These are phyloP conservation scores for Erpetoichthys calabaricus DNA, from an alignment of 2,797 vertebrate genomes.

Conservation along the genomic window DNA sequence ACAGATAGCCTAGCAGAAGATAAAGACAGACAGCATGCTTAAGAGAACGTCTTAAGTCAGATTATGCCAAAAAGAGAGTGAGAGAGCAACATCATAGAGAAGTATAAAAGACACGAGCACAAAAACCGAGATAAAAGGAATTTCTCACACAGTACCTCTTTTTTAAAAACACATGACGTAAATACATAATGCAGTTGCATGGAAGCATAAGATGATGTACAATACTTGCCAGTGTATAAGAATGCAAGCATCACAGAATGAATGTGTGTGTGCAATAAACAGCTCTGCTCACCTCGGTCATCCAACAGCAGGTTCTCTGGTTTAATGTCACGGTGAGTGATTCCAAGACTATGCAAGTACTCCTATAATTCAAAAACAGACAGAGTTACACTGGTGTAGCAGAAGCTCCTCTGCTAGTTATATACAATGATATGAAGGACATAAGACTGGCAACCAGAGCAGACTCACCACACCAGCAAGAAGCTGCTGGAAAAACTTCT, in stretches of 20 bases:
- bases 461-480: constrained; percentile 79
- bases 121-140: not conserved
- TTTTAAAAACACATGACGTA: not conserved
- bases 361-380: constrained; percentile 47
- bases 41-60: not conserved
- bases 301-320: constrained; percentile 90
- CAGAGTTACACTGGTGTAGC: not conserved
- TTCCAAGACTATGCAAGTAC: constrained; percentile 78
- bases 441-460: not conserved
- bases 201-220: not conserved
- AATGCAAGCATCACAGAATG: no score
- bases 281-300: constrained; percentile 65
- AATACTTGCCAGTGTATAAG: not conserved
- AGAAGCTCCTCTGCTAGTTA: no score
- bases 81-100: not conserved
- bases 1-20: no score
- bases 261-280: not conserved
- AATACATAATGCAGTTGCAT: not conserved
- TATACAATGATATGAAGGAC: not conserved
- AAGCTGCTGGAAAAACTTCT: constrained; percentile 82
- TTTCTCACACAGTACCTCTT: no score
- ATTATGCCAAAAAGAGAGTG: not conserved
- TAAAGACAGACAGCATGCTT: not conserved
- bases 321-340: constrained; percentile 94
- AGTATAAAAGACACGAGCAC: not conserved